A percentile compares a stretch with the other conserved stretches of the same genome.
Conservation (phyloP, 92 coral and sea anemone genomes). For the Micromussa lordhowensis region DNA sequence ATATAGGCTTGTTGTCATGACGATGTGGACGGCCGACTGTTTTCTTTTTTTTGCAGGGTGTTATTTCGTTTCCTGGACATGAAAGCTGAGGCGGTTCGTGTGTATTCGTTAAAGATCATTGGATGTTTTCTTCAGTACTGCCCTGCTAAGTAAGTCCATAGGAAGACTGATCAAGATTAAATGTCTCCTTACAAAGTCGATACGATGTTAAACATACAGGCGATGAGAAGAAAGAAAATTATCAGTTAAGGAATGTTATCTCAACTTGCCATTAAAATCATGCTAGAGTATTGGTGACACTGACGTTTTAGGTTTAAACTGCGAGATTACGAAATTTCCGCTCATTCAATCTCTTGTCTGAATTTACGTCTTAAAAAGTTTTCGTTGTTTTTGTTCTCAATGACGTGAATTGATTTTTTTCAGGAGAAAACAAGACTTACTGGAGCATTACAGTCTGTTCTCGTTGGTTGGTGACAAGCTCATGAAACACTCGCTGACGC, state of each 20-base stretch:
- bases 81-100: constrained; percentile 89
- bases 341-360: not conserved
- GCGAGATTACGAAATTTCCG: not conserved
- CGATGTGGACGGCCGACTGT: not conserved
- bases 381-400: not conserved
- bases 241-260: too few species aligned
- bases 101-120: constrained; percentile 87
- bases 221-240: too few species aligned
- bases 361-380: not conserved
- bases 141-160: constrained; percentile 73
- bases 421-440: constrained; percentile 85
- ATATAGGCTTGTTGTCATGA: not conserved
- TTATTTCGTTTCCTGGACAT: constrained; percentile 88
- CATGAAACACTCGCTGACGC: constrained; percentile 81
- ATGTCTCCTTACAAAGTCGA: too few species aligned
- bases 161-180: too few species aligned
- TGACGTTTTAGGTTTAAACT: not conserved
- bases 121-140: constrained; percentile 94
- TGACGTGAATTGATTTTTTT: not conserved
- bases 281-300: not conserved
- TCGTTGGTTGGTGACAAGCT: constrained; percentile 87
- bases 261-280: too few species aligned
- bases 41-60: constrained; percentile 57
- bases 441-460: constrained; percentile 86
- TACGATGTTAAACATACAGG: not conserved